Base-by-base conservation (phyloP, 1,140 invertebrate species). In the Fopius arisanus region DNA sequence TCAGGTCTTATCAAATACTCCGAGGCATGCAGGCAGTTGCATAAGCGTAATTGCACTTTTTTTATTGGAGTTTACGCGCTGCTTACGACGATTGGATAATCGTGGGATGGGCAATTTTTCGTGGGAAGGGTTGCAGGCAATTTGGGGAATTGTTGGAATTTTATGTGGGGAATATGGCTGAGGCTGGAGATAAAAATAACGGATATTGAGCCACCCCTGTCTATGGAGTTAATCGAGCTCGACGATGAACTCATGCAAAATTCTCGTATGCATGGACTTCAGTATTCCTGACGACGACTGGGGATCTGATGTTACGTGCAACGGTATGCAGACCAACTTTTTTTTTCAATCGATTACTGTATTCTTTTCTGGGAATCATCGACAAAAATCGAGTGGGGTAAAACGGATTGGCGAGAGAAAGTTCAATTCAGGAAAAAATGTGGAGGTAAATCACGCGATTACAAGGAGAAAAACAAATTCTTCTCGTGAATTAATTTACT, bases 171-270 rank as follows among this genome's bases (percentile, higher is more conserved):
- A 26, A 23, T 26, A 6, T 62, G 63, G 12, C 33, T 66, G 63
- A 33, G n/a, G 14, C n/a, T 28, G 9, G 26, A 12, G 29, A 65
- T 66, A 67, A 37, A 73, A 73, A 73, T 73, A 73, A 67, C 72
- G 54, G 65, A 73, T 67, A 73, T 73, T 73, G 43, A 73, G 16
- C 71, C 63, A 73, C 72, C 72, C 65, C 65, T 66, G 65, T 59
- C 66, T 43, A 2, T 7, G 40, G 16, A 48, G 23, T 51, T 62
- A 73, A 68, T 68, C 67, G 40, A 67, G 63, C 37, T 26, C 40
- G 43, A 31, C 59, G 70, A 10, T 14, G 16, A 14, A 21, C 16
- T 41, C 63, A 21, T 67, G 63, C 26, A 23, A 59, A 62, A 67
- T 66, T 37, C 48, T 26, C 26, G 21, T 31, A 29, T 33, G 19